Percentiles rank a stretch among this genome's conserved stretches.
Evolutionary conservation across 1,140 invertebrate species (phyloP).

Genomic region (Ostrea denselamellosa): DNA sequence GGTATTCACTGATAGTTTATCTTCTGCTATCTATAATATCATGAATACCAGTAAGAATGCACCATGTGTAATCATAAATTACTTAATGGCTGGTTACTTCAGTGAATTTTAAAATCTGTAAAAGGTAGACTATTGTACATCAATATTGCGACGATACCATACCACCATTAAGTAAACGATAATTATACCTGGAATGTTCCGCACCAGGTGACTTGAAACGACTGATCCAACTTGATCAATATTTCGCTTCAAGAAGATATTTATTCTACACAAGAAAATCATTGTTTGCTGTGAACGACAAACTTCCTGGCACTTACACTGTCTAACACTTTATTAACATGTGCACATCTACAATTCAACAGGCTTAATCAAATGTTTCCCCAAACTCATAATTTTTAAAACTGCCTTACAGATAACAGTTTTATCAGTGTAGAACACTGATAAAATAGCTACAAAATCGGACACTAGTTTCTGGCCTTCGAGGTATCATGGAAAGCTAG

Average conservation of each 20-base stretch:
- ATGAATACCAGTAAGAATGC: background rate
- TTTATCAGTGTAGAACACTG: background rate
- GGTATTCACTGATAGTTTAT: slow-evolving; percentile 4
- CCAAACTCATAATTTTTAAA: background rate
- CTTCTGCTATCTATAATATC: background rate
- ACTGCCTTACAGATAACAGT: background rate
- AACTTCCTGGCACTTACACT: slow-evolving; percentile 8
- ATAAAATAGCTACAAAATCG: no score
- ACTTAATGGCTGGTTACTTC: slow-evolving; percentile 16
- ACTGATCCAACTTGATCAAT: slow-evolving; percentile 26
- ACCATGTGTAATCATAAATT: background rate
- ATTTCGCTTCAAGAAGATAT: slow-evolving; percentile 1
- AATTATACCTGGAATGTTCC: slow-evolving; percentile 20
- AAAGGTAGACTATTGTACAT: slow-evolving; percentile 9
- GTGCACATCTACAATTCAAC: background rate
- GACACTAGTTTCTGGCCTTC: background rate
- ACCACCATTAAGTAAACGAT: slow-evolving; percentile 8
- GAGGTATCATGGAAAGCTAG: background rate
- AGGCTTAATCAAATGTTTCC: background rate
- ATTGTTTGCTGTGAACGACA: slow-evolving; percentile 1
- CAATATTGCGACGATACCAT: background rate
- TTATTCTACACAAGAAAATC: slow-evolving; percentile 28
- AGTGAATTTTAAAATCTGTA: slow-evolving; percentile 23
- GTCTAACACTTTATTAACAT: background rate
- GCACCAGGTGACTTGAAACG: slow-evolving; percentile 23